Percentiles rank a stretch among this genome's conserved stretches.
Evolutionary conservation across 2,797 vertebrate species (phyloP).

Genomic region (Apogon talboti): DNA sequence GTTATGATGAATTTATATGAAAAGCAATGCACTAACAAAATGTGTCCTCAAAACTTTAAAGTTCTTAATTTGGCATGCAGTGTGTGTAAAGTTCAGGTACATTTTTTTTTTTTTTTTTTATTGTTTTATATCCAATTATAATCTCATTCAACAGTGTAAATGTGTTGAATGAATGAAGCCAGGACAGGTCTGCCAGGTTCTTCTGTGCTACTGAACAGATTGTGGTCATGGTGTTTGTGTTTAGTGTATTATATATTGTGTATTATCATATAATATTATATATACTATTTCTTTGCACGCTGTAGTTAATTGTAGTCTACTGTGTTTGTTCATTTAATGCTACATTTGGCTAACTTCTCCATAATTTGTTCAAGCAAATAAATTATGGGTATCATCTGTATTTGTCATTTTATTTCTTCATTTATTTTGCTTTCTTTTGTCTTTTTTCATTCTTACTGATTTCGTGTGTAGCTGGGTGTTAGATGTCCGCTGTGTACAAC

Average conservation of each 20-base stretch:
- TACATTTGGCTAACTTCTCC: conserved; percentile 53
- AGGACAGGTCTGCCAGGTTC: conserved; percentile 30
- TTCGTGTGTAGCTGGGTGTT: conserved; percentile 27
- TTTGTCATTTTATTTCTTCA: not conserved
- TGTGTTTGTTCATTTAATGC: conserved; percentile 53
- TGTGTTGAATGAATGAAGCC: not conserved
- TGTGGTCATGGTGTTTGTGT: conserved; percentile 58
- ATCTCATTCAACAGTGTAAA: not conserved
- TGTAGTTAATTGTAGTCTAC: conserved; percentile 31
- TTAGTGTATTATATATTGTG: conserved; percentile 27
- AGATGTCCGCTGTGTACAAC: conserved; percentile 19
- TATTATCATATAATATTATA: not conserved
- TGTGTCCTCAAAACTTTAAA: not conserved
- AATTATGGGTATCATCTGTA: conserved; percentile 63
- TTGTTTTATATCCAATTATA: too few species aligned
- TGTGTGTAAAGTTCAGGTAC: too few species aligned
- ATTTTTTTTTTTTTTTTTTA: not conserved
- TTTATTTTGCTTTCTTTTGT: conserved; percentile 3
- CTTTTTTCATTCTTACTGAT: conserved; percentile 2
- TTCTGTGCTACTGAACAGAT: conserved; percentile 55
- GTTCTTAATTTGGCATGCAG: not conserved
- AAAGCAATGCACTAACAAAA: not conserved
- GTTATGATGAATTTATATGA: not conserved
- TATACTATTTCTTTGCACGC: conserved; percentile 28
- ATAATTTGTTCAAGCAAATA: conserved; percentile 73